Base-by-base conservation (phyloP, 2,888 invertebrate genomes). In the Scelioninae gen. 1 region DNA sequence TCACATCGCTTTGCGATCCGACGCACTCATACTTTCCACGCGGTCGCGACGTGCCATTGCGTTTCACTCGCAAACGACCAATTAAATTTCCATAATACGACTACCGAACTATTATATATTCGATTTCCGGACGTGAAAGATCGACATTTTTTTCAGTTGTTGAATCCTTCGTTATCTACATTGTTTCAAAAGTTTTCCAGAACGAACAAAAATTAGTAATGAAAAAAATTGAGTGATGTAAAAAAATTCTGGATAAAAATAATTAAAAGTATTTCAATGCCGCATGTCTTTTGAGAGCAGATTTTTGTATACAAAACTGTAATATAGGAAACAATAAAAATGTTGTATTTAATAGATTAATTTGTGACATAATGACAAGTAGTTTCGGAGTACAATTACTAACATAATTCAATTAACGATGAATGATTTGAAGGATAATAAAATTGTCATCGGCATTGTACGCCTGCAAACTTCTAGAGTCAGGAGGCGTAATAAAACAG, bases 11-110 rank as follows among this genome's bases (percentile, higher is more conserved):
- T 29, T 53, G 69, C 74, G 56, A 84, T 58, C 55, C 58, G 49
- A 79, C 68, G 72, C 65, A 77, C 72, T 65, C 53, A 38, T 9
- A 72, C 71, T 83, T 84, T 81, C 74, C 69, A 74, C 69, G 69
- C 31, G 58, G 58, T 43, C 55, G 43, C 43, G 68, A 80, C 74
- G 55, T 51, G 62, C 69, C 80, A 63, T 81, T 77, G 80, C 81
- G 69, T 83, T 85, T 85, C 85, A 76, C 76, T 78, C 66, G 49
- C 82, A 79, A 78, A 83, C 76, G 75, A 76, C 71, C 78, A 85
- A 87, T 86, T 85, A 83, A 85, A 85, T 85, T 80, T 81, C 83
- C 83, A 85, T 82, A 83, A 82, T 77, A 82, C 69, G 76, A 77
- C 76, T 79, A 79, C 79, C 75, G 63, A 83, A 81, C 71, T 83